Evolutionary conservation across 2,797 vertebrate species (phyloP).

Genomic region (Scomberomorus guttatus): DNA sequence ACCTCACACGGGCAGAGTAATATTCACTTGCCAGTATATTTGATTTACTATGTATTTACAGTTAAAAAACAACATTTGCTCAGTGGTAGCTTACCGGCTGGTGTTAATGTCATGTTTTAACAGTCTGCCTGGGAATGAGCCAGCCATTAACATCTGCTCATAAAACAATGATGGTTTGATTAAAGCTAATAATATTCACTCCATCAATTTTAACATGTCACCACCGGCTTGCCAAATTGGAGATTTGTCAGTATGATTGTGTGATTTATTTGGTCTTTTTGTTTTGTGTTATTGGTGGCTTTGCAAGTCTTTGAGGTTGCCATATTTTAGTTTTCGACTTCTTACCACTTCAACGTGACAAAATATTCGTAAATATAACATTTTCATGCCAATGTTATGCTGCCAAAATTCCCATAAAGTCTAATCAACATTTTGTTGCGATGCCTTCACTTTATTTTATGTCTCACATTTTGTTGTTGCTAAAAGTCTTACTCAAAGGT

Average conservation of each 20-base stretch:
- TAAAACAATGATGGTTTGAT: constrained; percentile 59
- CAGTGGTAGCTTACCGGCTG: not conserved
- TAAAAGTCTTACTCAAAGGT: not conserved
- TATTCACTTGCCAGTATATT: not conserved
- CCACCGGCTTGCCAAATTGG: not conserved
- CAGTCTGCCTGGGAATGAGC: constrained; percentile 10
- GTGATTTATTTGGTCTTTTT: not conserved
- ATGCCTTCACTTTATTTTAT: not conserved
- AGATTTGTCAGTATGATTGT: not conserved
- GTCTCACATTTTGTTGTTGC: accelerated
- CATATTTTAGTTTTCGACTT: not conserved
- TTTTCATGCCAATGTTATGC: not conserved
- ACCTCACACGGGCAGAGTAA: not conserved
- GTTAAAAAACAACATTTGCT: not conserved
- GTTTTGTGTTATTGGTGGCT: not conserved
- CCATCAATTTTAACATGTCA: constrained; percentile 1
- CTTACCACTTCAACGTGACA: not conserved
- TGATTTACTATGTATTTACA: constrained; percentile 4
- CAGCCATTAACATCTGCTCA: constrained; percentile 38
- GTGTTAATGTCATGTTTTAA: constrained; percentile 40
- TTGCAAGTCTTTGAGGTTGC: not conserved
- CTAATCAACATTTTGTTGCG: not conserved
- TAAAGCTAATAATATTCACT: constrained; percentile 39
- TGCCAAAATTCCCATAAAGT: accelerated
- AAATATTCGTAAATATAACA: not conserved